phyloP scores from a whole-genome alignment of 2,888 invertebrate species.

The Cantharis lateralis region DNA sequence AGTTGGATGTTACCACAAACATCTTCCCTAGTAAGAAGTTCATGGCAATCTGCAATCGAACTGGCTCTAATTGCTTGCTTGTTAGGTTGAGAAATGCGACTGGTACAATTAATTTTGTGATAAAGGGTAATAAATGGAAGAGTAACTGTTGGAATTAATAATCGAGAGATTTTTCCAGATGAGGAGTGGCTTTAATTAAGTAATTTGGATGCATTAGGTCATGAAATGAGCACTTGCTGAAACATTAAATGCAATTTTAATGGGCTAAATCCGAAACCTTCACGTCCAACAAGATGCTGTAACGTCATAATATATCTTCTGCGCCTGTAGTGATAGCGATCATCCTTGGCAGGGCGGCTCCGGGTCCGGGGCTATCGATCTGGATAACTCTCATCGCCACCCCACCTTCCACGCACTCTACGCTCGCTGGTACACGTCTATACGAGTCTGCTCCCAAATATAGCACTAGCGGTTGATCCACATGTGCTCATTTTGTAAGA shows the following conservation, averaged over 20 bases:
- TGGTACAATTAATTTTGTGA: constrained; percentile 20
- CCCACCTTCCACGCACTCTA: constrained; percentile 31
- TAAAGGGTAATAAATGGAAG: constrained; percentile 17
- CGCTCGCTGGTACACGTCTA: constrained; percentile 8
- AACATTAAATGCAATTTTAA: not conserved
- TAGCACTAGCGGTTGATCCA: constrained; percentile 21
- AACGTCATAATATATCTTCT: constrained; percentile 41
- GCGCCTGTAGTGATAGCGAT: constrained; percentile 41
- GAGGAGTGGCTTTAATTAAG: not conserved
- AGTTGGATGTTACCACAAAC: constrained; percentile 17
- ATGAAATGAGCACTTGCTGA: not conserved
- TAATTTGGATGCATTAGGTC: not conserved
- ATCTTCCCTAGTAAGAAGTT: constrained; percentile 17
- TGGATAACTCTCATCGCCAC: constrained; percentile 31
- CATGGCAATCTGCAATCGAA: constrained; percentile 23
- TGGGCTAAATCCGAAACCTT: constrained; percentile 2
- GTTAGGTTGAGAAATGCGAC: constrained; percentile 25
- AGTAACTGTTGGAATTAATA: constrained; percentile 12
- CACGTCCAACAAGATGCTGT: constrained; percentile 24
- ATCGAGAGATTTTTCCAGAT: not conserved
- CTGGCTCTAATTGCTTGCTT: constrained; percentile 23
- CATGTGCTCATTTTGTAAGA: constrained; percentile 19
- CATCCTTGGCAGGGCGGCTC: constrained; percentile 40
- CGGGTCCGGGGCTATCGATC: constrained; percentile 36
- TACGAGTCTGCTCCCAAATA: constrained; percentile 11